Conservation (phyloP, 1,140 invertebrate genomes). For the Lepeophtheirus salmonis region DNA sequence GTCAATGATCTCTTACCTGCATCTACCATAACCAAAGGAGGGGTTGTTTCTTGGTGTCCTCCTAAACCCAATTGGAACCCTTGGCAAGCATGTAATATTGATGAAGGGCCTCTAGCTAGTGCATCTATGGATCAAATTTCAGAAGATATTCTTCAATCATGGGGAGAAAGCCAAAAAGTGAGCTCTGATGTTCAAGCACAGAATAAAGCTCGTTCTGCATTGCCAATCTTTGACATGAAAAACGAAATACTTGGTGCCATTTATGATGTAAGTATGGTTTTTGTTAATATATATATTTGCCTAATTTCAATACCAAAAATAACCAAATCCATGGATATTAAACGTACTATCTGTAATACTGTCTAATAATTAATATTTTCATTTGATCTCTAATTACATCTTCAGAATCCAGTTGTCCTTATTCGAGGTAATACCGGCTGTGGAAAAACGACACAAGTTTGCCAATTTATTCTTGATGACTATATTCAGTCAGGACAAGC, state of each 20-base stretch:
- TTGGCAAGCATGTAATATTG: conserved; percentile 83
- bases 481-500: conserved; percentile 67
- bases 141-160: conserved; percentile 43
- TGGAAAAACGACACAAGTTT: conserved; percentile 59
- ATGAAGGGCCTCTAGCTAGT: conserved; percentile 40
- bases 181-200: conserved; percentile 40
- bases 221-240: conserved; percentile 56
- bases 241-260: conserved; percentile 59
- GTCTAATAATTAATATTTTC: background rate
- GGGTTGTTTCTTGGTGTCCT: conserved; percentile 84
- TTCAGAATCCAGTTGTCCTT: conserved; percentile 54
- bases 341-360: background rate
- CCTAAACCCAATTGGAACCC: conserved; percentile 89
- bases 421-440: conserved; percentile 87
- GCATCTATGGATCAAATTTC: conserved; percentile 57
- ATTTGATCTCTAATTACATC: background rate
- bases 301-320: too few species aligned
- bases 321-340: too few species aligned
- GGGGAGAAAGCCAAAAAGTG: conserved; percentile 42
- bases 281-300: background rate
- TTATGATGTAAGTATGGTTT: conserved; percentile 37
- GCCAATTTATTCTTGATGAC: conserved; percentile 89
- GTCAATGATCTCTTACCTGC: conserved; percentile 41
- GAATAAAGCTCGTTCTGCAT: conserved; percentile 40
- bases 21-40: conserved; percentile 36